These are phyloP conservation scores for Sarcophaga subvicina DNA, from an alignment of 2,888 invertebrate genomes.

Conservation along the genomic window DNA sequence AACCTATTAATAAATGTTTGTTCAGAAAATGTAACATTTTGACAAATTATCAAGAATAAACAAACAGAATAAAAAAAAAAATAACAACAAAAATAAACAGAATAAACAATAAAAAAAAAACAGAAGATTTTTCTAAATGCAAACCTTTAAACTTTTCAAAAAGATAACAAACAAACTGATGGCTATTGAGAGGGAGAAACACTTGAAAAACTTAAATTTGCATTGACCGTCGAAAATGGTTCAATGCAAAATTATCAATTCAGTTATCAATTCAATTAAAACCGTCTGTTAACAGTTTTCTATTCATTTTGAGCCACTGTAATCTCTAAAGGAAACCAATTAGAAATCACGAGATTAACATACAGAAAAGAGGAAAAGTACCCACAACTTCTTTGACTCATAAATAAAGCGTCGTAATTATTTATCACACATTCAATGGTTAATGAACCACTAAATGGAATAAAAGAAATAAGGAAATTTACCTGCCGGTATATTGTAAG, in stretches of 20 bases:
- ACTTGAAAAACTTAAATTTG: background rate
- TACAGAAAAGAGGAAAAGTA: background rate
- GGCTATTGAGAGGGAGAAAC: too few relatives aligned
- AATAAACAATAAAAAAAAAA: background rate
- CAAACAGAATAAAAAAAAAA: too few relatives aligned
- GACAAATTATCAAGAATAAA: background rate
- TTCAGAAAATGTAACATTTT: background rate
- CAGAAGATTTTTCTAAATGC: background rate
- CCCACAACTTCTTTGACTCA: background rate
- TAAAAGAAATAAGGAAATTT: slow-evolving; percentile 54
- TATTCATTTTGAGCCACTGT: too few relatives aligned
- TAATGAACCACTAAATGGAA: background rate
- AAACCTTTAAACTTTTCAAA: background rate
- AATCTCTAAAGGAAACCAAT: background rate
- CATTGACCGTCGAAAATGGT: background rate
- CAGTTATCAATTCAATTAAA: background rate
- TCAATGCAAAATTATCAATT: background rate
- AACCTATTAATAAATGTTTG: background rate
- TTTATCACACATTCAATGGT: background rate
- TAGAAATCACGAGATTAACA: background rate
- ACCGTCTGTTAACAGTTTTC: too few relatives aligned
- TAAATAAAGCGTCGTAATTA: background rate
- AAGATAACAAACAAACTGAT: too few relatives aligned
- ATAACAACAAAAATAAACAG: too few relatives aligned
- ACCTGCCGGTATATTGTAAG: slow-evolving; percentile 97